Base-by-base conservation (phyloP, 2,797 vertebrate species). In the Enteromius treurensis region DNA sequence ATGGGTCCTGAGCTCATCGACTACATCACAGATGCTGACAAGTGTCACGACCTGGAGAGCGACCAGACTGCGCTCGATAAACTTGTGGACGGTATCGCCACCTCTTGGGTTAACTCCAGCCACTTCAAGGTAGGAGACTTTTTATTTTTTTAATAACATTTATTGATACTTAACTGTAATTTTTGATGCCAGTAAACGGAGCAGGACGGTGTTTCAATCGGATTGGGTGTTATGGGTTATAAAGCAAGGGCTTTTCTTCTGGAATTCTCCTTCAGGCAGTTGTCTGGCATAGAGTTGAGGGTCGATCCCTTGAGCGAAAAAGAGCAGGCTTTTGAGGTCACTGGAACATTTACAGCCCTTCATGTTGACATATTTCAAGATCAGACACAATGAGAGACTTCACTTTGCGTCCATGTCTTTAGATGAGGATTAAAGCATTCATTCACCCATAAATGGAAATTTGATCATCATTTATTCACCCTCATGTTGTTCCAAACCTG, bases 21-120 rank as follows among this genome's bases (percentile, higher is more conserved):
- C 87, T 98, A 96, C 92, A 95, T 99, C 87, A 91, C 95, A 49
- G 98, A 99, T 91, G 95, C 94, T 87, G 96, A 98, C 87, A 99
- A 97, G 90, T 99, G 96, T 84, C 90, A 94, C 3, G 98, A 99
- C 92, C 94, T 99, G 82, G 98, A 99, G 87, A 96, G 98, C 60
- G 98, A 99, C 90, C 98, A 99, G 94, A 97, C 97, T 0, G 95
- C 95, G 65, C 94, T 99, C 90, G 98, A 99, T 94, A 98, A 96
- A 91, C 96, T 99, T 96, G 96, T 99, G 45, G 98, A 99, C 77
- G 97, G 96, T 87, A 95, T 99, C 19, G 97, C 97, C 89, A 96
- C 95, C 85, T 97, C 96, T 80, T 99, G 98, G 98, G 97, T 99
- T 82, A 99, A 99, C 93, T 98, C 95, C 88, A 99, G 97, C 93